phyloP scores from a whole-genome alignment of 2,797 vertebrate genomes.

The Neoniphon sammara region DNA sequence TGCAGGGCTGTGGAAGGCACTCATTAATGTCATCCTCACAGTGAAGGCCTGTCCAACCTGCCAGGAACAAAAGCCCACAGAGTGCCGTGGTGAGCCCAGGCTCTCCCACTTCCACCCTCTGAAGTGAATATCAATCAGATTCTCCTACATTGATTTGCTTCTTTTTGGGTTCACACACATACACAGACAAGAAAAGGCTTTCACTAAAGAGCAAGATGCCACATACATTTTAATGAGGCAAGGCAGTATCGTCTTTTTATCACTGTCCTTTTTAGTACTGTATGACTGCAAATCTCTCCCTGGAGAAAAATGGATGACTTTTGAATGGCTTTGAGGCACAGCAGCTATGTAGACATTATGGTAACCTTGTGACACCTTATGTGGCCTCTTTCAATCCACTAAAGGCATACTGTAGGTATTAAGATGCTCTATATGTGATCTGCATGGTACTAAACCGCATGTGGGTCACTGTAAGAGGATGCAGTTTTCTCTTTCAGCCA shows the following conservation, averaged over 20 bases:
- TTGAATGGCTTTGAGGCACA: conserved; percentile 54
- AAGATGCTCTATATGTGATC: conserved; percentile 53
- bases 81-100: conserved; percentile 78
- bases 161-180: conserved; percentile 78
- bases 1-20: conserved; percentile 85
- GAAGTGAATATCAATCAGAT: conserved; percentile 86
- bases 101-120: conserved; percentile 81
- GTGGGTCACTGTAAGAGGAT: conserved; percentile 29
- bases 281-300: conserved; percentile 75
- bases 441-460: conserved; percentile 33
- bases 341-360: conserved; percentile 55
- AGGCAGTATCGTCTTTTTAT: conserved; percentile 70
- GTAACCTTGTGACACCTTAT: conserved; percentile 55
- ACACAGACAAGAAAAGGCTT: conserved; percentile 79
- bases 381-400: conserved; percentile 59
- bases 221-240: conserved; percentile 80
- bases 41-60: conserved; percentile 88
- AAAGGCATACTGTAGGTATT: conserved; percentile 30
- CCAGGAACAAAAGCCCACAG: conserved; percentile 84
- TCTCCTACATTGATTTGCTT: conserved; percentile 83
- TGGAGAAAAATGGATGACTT: conserved; percentile 61
- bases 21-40: conserved; percentile 89
- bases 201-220: conserved; percentile 74
- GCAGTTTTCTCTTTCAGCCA: conserved; percentile 15
- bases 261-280: conserved; percentile 71